Evolutionary conservation across 2,888 invertebrate species (phyloP).

Genomic region (Athrips mouffetella): DNA sequence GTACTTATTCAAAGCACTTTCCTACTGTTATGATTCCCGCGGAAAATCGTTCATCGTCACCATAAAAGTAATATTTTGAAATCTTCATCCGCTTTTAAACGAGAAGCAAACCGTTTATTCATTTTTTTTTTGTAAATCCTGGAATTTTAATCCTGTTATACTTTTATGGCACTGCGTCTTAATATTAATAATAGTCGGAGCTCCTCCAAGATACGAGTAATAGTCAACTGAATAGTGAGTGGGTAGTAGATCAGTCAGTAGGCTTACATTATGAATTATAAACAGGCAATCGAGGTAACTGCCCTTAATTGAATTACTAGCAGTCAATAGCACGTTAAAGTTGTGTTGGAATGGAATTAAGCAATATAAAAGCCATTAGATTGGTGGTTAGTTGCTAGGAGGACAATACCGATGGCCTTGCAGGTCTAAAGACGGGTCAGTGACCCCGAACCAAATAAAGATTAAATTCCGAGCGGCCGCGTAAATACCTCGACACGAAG

Average conservation of each 20-base stretch:
- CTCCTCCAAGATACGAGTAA: background rate
- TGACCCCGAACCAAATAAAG: constrained; percentile 51
- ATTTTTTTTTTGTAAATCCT: no score
- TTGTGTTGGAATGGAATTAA: constrained; percentile 22
- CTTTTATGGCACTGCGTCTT: no score
- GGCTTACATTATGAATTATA: background rate
- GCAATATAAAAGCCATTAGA: constrained; percentile 29
- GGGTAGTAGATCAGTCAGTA: background rate
- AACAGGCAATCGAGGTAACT: background rate
- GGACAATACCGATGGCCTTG: constrained; percentile 59
- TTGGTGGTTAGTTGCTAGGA: constrained; percentile 24
- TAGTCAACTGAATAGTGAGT: background rate
- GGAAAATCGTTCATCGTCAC: constrained; percentile 34
- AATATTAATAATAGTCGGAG: no score
- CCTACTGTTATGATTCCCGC: constrained; percentile 41
- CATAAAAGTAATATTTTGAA: constrained; percentile 20
- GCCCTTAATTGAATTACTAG: background rate
- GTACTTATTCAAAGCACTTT: constrained; percentile 44
- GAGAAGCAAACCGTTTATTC: no score
- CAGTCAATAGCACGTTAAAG: background rate
- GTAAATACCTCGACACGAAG: constrained; percentile 28
- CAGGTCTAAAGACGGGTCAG: constrained; percentile 41
- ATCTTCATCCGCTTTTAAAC: no score
- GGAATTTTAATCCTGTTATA: no score
- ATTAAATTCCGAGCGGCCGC: constrained; percentile 40